A percentile compares a stretch with the other conserved stretches of the same genome.
These are phyloP conservation scores for Parnassius apollo DNA, from an alignment of 2,888 invertebrate species.

Conservation along the genomic window DNA sequence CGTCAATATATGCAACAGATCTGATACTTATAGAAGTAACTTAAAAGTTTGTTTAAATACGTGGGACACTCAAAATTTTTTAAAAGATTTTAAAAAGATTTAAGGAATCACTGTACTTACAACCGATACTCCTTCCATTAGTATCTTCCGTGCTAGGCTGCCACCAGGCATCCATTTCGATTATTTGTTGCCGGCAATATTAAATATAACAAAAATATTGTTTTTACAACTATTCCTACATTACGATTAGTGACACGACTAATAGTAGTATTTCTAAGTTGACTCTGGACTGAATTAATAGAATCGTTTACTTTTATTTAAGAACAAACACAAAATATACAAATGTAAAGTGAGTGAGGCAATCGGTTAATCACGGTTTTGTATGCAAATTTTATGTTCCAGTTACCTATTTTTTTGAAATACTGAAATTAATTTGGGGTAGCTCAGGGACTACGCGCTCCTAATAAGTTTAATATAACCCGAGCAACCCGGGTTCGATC, in stretches of 20 bases:
- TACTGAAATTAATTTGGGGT: too few relatives aligned
- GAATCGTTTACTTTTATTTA: not conserved
- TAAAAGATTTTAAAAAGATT: too few relatives aligned
- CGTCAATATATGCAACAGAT: too few relatives aligned
- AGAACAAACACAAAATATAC: not conserved
- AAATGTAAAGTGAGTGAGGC: conserved; percentile 7
- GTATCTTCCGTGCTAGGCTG: not conserved
- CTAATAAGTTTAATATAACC: too few relatives aligned
- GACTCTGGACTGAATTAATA: not conserved
- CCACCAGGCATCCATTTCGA: not conserved
- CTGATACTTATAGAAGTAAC: too few relatives aligned
- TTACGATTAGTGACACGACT: not conserved
- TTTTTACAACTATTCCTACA: not conserved
- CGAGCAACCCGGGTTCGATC: too few relatives aligned
- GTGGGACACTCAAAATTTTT: too few relatives aligned
- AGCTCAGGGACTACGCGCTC: too few relatives aligned
- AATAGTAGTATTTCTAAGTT: not conserved
- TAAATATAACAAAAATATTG: not conserved
- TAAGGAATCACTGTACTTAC: not conserved
- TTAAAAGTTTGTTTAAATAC: too few relatives aligned
- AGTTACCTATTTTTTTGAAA: not conserved
- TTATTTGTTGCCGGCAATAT: not conserved
- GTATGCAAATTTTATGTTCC: conserved; percentile 14
- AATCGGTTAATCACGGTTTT: conserved; percentile 4
- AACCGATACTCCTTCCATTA: not conserved